phyloP scores from a whole-genome alignment of 1,140 invertebrate species.

The Orchestia grillus region DNA sequence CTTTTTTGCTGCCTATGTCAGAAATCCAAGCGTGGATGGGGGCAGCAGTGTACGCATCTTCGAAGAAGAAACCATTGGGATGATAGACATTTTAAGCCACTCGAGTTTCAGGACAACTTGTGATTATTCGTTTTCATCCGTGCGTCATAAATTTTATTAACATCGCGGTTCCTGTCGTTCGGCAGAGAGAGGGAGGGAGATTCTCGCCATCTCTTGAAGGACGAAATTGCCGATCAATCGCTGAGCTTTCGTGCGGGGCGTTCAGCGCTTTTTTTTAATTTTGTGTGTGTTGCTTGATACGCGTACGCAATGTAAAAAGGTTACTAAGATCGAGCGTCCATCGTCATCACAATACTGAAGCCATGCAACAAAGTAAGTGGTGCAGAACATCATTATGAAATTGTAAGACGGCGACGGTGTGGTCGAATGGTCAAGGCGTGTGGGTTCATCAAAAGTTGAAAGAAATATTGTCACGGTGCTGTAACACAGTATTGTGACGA shows the following conservation, averaged over 20 bases:
- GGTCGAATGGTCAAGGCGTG: background rate
- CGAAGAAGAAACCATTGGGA: background rate
- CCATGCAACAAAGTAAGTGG: slow-evolving; percentile 3
- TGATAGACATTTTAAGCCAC: background rate
- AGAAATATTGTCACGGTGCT: slow-evolving; percentile 41
- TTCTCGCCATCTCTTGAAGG: background rate
- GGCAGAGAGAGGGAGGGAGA: background rate
- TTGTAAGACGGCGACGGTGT: background rate
- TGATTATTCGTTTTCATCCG: background rate
- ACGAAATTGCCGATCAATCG: background rate
- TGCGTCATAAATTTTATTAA: background rate
- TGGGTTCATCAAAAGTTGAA: background rate
- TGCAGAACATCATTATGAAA: slow-evolving; percentile 13
- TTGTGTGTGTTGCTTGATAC: background rate
- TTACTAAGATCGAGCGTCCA: background rate
- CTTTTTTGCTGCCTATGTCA: background rate
- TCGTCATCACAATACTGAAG: background rate
- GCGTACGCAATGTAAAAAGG: background rate
- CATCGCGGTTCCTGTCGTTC: background rate
- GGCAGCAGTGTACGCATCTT: too few species aligned
- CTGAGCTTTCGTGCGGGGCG: background rate
- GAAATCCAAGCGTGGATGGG: background rate
- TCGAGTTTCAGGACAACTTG: background rate
- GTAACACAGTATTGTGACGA: slow-evolving; percentile 25
- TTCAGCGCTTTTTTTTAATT: background rate